These are phyloP conservation scores for Heliopora coerulea DNA, from an alignment of 92 coral and sea anemone genomes.

Conservation along the genomic window DNA sequence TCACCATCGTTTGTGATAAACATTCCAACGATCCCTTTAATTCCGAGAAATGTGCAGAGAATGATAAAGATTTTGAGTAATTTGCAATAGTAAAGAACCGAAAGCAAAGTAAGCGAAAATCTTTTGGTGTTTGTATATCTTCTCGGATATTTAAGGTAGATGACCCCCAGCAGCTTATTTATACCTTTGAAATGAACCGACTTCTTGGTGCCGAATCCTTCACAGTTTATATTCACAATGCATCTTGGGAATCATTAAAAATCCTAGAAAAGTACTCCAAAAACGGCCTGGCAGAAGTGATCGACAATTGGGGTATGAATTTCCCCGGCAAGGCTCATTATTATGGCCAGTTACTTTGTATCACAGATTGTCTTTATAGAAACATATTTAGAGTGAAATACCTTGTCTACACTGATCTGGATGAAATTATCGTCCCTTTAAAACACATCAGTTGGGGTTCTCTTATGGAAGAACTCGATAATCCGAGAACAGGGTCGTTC, in stretches of 20 bases:
- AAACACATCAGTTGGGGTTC: neutral
- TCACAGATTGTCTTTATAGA: neutral
- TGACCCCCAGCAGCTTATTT: neutral
- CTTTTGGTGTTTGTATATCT: neutral
- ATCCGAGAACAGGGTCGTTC: neutral
- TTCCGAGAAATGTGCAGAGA: neutral
- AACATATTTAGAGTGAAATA: neutral
- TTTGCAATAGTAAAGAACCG: neutral
- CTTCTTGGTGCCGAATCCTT: neutral
- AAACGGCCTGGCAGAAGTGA: neutral
- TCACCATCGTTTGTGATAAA: neutral
- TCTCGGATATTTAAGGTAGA: neutral
- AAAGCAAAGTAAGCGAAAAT: neutral
- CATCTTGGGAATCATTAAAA: neutral
- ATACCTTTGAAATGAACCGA: neutral
- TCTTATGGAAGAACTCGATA: neutral
- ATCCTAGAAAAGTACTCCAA: neutral
- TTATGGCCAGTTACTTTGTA: neutral
- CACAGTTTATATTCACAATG: neutral
- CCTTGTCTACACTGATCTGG: neutral
- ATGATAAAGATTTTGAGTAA: neutral
- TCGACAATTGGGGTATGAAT: neutral
- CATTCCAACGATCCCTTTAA: neutral
- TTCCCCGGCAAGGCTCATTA: slow-evolving; percentile 1
- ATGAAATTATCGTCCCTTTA: neutral